These are phyloP conservation scores for Anolis sagrei DNA, from an alignment of 2,113 vertebrate genomes.

Conservation along the genomic window DNA sequence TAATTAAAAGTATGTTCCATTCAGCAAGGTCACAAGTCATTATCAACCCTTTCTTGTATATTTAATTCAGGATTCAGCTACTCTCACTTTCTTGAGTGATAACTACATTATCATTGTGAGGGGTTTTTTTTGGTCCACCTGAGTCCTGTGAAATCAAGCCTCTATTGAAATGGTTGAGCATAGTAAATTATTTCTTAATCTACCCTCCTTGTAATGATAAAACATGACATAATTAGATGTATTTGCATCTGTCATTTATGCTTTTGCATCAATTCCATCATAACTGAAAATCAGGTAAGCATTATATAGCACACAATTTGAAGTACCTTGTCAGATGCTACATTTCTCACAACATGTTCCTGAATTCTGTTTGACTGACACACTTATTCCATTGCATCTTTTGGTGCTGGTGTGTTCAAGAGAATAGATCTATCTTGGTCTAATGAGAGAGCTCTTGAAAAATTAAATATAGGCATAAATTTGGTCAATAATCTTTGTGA, in stretches of 20 bases:
- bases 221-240: slow-evolving; percentile 14
- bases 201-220: slow-evolving; percentile 19
- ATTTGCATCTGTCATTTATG: background rate
- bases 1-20: slow-evolving; percentile 19
- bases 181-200: slow-evolving; percentile 10
- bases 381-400: slow-evolving; percentile 1
- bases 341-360: background rate
- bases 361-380: slow-evolving; percentile 35
- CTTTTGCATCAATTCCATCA: slow-evolving; percentile 9
- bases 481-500: background rate
- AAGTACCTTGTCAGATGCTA: slow-evolving; percentile 4
- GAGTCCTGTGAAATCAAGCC: slow-evolving; percentile 29
- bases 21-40: background rate
- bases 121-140: background rate
- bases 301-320: slow-evolving; percentile 22
- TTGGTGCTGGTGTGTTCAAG: background rate
- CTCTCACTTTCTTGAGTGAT: slow-evolving; percentile 14
- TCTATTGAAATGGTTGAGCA: slow-evolving; percentile 13
- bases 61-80: background rate
- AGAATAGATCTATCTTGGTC: background rate
- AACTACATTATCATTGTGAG: background rate
- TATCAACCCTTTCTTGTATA: slow-evolving; percentile 25
- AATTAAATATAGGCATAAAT: slow-evolving; percentile 17
- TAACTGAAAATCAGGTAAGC: slow-evolving; percentile 15
- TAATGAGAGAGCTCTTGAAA: slow-evolving; percentile 29